Conservation (phyloP, 2,888 invertebrate species). For the Sicus ferrugineus region DNA sequence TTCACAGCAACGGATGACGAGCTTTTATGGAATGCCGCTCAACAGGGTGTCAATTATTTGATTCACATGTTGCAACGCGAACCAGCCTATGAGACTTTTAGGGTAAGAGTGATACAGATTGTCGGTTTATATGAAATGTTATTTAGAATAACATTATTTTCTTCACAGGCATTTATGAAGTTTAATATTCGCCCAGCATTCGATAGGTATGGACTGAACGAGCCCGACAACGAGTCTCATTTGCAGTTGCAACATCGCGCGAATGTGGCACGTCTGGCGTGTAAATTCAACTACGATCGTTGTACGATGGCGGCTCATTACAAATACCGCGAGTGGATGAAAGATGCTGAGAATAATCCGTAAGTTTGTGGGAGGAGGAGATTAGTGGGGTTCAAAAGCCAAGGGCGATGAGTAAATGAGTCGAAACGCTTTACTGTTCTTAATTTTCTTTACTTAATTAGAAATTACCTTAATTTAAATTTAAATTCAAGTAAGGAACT, state of each 20-base stretch:
- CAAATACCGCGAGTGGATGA: slow-evolving; percentile 67
- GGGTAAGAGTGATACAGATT: slow-evolving; percentile 64
- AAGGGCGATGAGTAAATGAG: background rate
- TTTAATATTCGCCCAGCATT: slow-evolving; percentile 63
- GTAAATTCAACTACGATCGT: slow-evolving; percentile 66
- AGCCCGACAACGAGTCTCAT: slow-evolving; percentile 66
- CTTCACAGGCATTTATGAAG: slow-evolving; percentile 61
- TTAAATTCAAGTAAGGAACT: background rate
- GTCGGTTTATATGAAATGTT: background rate
- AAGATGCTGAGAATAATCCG: slow-evolving; percentile 65
- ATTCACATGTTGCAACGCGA: slow-evolving; percentile 69
- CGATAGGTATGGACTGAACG: slow-evolving; percentile 65
- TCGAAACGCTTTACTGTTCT: no score
- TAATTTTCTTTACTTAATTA: background rate
- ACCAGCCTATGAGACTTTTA: slow-evolving; percentile 69
- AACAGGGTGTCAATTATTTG: slow-evolving; percentile 69
- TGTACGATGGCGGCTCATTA: slow-evolving; percentile 66
- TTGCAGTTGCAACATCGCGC: slow-evolving; percentile 67
- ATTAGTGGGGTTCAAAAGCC: no score
- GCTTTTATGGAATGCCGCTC: slow-evolving; percentile 70
- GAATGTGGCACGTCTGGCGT: slow-evolving; percentile 68
- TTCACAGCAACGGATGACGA: slow-evolving; percentile 66
- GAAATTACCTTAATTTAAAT: background rate
- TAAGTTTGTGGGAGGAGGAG: slow-evolving; percentile 52
- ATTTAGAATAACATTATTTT: background rate